These are phyloP conservation scores for Suricata suricatta DNA, from an alignment of 2,113 vertebrate species.

Conservation along the genomic window DNA sequence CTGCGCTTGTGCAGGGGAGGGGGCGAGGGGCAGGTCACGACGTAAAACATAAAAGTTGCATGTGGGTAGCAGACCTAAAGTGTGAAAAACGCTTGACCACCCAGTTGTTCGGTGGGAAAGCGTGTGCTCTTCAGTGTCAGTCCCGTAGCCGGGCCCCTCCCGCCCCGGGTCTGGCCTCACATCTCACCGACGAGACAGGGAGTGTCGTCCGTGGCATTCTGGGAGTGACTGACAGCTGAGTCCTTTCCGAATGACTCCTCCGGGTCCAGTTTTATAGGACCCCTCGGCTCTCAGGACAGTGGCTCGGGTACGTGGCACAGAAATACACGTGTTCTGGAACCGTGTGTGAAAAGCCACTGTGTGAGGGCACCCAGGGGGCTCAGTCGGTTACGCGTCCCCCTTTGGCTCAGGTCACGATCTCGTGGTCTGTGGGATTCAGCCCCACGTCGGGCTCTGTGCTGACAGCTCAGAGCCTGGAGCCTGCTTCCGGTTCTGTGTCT, in stretches of 20 bases:
- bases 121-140: rapidly evolving
- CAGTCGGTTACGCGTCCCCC: too few species aligned
- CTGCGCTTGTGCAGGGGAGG: rapidly evolving
- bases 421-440: too few species aligned
- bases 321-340: neutral
- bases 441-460: too few species aligned
- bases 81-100: neutral
- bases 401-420: too few species aligned
- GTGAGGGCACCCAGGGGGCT: too few species aligned
- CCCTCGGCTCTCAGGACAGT: neutral
- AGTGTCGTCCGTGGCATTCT: rapidly evolving
- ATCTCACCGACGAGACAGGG: too few species aligned
- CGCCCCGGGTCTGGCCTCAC: neutral
- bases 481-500: too few species aligned
- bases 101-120: neutral
- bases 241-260: too few species aligned
- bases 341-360: rapidly evolving
- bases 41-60: neutral
- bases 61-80: neutral
- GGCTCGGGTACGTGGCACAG: rapidly evolving
- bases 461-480: too few species aligned
- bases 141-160: neutral
- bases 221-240: neutral
- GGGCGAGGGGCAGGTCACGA: neutral
- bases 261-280: neutral